Percentiles rank a stretch among this genome's conserved stretches.
Evolutionary conservation across 1,140 invertebrate species (phyloP).

Genomic region (Aradophagus sp.): DNA sequence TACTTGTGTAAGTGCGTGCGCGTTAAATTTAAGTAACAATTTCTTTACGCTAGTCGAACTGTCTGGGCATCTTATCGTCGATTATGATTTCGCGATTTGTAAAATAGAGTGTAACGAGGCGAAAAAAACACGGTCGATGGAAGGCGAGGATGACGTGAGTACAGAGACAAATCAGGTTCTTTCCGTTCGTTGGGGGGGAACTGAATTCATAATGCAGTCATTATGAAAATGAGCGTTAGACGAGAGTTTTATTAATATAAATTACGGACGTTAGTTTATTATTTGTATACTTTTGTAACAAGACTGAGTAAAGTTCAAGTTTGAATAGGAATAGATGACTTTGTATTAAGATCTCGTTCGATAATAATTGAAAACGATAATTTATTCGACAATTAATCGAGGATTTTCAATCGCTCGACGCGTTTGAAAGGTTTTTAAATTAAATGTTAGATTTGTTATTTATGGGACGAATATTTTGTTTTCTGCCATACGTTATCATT

Average conservation of each 20-base stretch:
- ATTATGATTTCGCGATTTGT: constrained; percentile 26
- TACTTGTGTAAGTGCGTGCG: constrained; percentile 13
- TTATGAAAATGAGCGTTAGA: constrained; percentile 7
- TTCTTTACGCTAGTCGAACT: constrained; percentile 52
- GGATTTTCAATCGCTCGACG: constrained; percentile 4
- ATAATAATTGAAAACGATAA: constrained; percentile 24
- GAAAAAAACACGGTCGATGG: constrained; percentile 8
- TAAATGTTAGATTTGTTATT: constrained; percentile 25
- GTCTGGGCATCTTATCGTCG: constrained; percentile 47
- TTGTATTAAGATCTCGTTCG: constrained; percentile 45
- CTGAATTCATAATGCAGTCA: constrained; percentile 22
- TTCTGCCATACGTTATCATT: too few relatives aligned
- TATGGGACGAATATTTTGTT: too few relatives aligned
- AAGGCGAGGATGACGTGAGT: constrained; percentile 27
- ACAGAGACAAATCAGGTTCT: constrained; percentile 32
- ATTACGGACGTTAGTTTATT: constrained; percentile 23
- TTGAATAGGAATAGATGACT: constrained; percentile 18
- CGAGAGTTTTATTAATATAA: constrained; percentile 2
- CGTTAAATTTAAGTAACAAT: constrained; percentile 28
- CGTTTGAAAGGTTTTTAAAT: constrained; percentile 23
- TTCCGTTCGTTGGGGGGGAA: constrained; percentile 20
- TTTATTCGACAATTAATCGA: constrained; percentile 30
- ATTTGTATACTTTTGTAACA: constrained; percentile 45
- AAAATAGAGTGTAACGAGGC: constrained; percentile 22
- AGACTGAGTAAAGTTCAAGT: constrained; percentile 46